These are phyloP conservation scores for Halocynthia aurantium DNA, from an alignment of 23 tunicate genomes.

Conservation along the genomic window DNA sequence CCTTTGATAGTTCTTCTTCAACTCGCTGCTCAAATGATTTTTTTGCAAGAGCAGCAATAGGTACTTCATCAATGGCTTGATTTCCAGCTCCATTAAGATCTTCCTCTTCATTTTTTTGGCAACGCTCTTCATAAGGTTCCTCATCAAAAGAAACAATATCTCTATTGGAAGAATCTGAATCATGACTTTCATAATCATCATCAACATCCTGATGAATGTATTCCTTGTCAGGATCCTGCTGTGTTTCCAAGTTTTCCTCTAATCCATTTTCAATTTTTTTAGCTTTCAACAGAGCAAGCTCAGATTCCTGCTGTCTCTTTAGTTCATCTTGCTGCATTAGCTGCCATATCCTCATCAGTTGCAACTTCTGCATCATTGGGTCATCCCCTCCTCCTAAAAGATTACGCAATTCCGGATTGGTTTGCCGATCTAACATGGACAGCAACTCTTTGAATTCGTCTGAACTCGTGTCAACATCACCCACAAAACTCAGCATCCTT, in stretches of 20 bases:
- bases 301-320: conserved; percentile 64
- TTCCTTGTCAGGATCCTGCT: background rate
- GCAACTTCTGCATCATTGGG: conserved; percentile 58
- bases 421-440: background rate
- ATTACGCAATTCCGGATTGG: background rate
- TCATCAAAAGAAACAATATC: background rate
- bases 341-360: conserved; percentile 72
- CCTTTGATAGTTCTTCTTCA: conserved; percentile 44
- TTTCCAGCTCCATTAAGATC: background rate
- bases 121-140: background rate
- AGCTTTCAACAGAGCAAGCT: conserved; percentile 50
- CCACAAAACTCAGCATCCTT: too few species aligned
- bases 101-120: background rate
- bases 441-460: background rate
- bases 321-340: conserved; percentile 86
- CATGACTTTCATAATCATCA: conserved; percentile 16
- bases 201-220: background rate
- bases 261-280: conserved; percentile 2
- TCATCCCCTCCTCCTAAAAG: conserved; percentile 25
- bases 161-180: background rate
- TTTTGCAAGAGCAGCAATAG: conserved; percentile 33
- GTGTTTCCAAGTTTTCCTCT: background rate
- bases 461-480: background rate
- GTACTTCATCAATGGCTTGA: conserved; percentile 60
- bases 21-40: conserved; percentile 82